Percentiles rank a stretch among this genome's conserved stretches.
These are phyloP conservation scores for Drosophila murphyi DNA, from an alignment of 1,140 invertebrate genomes.

Conservation along the genomic window DNA sequence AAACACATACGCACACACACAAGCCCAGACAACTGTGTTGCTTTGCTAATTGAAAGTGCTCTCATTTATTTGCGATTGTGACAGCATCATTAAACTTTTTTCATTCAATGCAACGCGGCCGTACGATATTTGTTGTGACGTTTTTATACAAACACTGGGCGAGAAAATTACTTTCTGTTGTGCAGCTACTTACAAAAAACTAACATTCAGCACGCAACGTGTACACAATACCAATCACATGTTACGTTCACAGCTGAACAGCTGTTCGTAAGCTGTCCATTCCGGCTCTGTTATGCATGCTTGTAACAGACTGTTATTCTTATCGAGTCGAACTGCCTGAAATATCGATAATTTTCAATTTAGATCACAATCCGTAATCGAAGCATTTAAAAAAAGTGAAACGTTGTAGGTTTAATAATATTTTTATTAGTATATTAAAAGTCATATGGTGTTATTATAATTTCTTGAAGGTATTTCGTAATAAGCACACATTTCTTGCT, in stretches of 20 bases:
- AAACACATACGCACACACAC: conserved; percentile 6
- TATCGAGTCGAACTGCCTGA: not conserved
- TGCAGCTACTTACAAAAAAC: conserved; percentile 50
- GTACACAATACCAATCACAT: conserved; percentile 21
- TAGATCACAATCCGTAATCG: too few species aligned
- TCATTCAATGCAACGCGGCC: conserved; percentile 1
- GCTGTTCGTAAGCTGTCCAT: conserved; percentile 8
- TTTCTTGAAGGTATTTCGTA: conserved; percentile 77
- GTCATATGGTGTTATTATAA: conserved; percentile 81
- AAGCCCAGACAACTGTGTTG: conserved; percentile 1
- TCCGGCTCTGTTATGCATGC: conserved; percentile 8
- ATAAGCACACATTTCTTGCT: conserved; percentile 72
- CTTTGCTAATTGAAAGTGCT: conserved; percentile 9
- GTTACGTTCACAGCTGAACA: conserved; percentile 4
- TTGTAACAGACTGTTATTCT: not conserved
- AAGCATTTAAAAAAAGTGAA: not conserved
- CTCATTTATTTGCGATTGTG: not conserved
- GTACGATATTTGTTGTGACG: not conserved
- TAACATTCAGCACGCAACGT: conserved; percentile 38
- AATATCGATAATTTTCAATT: not conserved
- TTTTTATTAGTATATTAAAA: conserved; percentile 80
- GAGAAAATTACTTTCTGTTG: conserved; percentile 43
- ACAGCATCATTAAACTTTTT: not conserved
- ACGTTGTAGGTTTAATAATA: conserved; percentile 73
- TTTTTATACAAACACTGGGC: conserved; percentile 18